Evolutionary conservation across 2,797 vertebrate species (phyloP).

Genomic region (Hydrolagus colliei): DNA sequence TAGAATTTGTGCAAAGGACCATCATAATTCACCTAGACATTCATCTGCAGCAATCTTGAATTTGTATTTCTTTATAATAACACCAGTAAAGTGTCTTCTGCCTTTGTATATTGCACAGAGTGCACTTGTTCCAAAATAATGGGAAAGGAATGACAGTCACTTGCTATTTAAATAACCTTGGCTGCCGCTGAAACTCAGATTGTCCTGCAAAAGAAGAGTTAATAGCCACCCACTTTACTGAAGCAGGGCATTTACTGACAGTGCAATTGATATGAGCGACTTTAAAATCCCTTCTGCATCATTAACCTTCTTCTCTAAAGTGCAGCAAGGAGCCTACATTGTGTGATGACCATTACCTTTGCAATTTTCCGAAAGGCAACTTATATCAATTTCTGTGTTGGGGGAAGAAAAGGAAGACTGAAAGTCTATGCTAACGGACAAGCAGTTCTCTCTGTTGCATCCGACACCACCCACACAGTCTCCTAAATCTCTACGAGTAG

Average conservation of each 20-base stretch:
- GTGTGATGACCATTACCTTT: background rate
- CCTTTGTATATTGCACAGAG: too few species aligned
- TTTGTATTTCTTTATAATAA: too few species aligned
- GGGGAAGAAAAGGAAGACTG: background rate
- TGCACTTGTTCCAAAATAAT: too few species aligned
- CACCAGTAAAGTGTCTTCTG: too few species aligned
- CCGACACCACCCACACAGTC: background rate
- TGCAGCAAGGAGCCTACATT: background rate
- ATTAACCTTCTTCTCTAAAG: background rate
- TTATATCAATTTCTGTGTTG: constrained; percentile 1
- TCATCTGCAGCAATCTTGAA: too few species aligned
- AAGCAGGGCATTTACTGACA: constrained; percentile 16
- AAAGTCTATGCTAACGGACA: background rate
- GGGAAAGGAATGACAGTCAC: too few species aligned
- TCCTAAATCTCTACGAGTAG: constrained; percentile 6
- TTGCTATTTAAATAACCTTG: constrained; percentile 18
- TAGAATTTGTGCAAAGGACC: too few species aligned
- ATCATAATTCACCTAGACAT: too few species aligned
- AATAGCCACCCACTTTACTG: background rate
- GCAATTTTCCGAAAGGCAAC: constrained; percentile 2
- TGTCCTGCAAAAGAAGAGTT: background rate
- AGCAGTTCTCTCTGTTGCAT: background rate
- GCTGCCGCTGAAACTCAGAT: background rate
- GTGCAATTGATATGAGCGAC: background rate
- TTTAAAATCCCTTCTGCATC: constrained; percentile 22